Percentiles rank a stretch among this genome's conserved stretches.
Conservation (phyloP, 2,113 vertebrate genomes). For the Calidris pygmaea region DNA sequence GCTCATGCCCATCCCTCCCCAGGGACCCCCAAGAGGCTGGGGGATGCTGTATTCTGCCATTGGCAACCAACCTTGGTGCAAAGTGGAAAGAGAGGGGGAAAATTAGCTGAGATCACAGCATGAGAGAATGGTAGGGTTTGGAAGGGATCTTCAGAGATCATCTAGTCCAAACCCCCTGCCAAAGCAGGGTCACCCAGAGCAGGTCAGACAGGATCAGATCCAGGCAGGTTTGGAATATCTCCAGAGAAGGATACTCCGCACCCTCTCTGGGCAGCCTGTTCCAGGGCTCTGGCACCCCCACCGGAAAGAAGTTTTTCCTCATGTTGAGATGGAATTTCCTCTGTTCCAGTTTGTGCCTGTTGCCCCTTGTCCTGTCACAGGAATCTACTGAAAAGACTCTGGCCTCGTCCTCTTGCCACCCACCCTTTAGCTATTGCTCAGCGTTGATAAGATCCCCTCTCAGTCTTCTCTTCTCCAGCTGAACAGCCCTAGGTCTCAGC, state of each 20-base stretch:
- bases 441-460: background rate
- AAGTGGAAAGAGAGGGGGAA: background rate
- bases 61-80: background rate
- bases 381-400: background rate
- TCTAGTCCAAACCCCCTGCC: background rate
- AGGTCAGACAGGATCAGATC: background rate
- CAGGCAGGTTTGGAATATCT: background rate
- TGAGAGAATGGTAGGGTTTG: background rate
- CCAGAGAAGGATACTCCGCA: background rate
- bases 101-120: background rate
- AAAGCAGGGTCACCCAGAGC: background rate
- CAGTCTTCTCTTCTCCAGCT: background rate
- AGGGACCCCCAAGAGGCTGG: background rate
- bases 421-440: background rate
- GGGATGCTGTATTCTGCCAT: background rate
- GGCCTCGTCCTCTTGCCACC: background rate
- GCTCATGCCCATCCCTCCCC: fast-evolving
- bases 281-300: background rate
- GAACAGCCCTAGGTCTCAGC: background rate
- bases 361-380: background rate
- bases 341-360: background rate
- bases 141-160: background rate
- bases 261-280: background rate
- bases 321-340: background rate
- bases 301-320: background rate